These are phyloP conservation scores for Botia almorhae DNA, from an alignment of 2,797 vertebrate species.

Conservation along the genomic window DNA sequence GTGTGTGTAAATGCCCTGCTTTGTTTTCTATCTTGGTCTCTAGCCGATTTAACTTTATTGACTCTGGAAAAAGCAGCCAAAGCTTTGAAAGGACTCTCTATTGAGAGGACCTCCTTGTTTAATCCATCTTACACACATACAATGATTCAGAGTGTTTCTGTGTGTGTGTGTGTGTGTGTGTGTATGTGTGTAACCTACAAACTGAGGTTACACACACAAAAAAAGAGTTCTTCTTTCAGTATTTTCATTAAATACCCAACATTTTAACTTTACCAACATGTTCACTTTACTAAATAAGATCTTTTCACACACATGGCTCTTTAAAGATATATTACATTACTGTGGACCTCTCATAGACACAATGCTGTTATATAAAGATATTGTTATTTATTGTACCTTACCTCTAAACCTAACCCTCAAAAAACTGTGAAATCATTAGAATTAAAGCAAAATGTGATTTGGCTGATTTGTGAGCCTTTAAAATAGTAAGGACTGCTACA, in stretches of 20 bases:
- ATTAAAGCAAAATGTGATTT: not conserved
- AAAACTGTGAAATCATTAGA: not conserved
- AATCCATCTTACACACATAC: constrained; percentile 10
- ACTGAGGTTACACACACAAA: not conserved
- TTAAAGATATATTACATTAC: not conserved
- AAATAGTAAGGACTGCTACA: not conserved
- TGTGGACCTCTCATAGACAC: not conserved
- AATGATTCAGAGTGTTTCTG: not conserved
- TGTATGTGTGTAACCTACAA: constrained; percentile 1
- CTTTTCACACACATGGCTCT: not conserved
- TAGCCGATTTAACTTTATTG: constrained; percentile 45
- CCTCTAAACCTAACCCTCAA: not conserved
- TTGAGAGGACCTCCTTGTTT: constrained; percentile 16
- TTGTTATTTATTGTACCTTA: not conserved
- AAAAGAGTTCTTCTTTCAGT: not conserved
- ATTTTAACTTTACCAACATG: not conserved
- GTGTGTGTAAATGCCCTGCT: constrained; percentile 29
- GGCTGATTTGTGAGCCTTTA: not conserved
- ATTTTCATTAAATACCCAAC: constrained; percentile 8
- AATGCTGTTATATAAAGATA: not conserved
- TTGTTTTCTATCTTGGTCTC: constrained; percentile 12
- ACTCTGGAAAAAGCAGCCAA: constrained; percentile 35
- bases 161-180: constrained; percentile 3
- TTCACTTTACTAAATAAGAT: not conserved
- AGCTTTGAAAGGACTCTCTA: constrained; percentile 29